Conservation (phyloP, 2,888 invertebrate genomes). For the Tipula lateralis region DNA sequence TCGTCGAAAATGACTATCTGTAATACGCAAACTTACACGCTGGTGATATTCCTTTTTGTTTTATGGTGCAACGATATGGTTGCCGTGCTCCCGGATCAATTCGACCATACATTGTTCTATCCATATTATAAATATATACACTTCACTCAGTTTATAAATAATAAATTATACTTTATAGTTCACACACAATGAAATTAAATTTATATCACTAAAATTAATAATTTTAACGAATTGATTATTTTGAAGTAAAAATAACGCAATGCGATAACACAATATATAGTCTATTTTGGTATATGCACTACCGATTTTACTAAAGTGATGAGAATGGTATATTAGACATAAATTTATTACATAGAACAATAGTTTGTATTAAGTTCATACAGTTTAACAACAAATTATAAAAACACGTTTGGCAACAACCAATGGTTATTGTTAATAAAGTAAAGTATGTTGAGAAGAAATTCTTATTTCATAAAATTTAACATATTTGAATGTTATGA, state of each 20-base stretch:
- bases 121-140: constrained; percentile 59
- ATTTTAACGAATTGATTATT: background rate
- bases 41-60: constrained; percentile 74
- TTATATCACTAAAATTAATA: background rate
- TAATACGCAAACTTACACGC: constrained; percentile 66
- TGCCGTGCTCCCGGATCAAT: constrained; percentile 78
- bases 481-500: background rate
- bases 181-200: background rate
- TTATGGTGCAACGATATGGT: constrained; percentile 78
- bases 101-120: constrained; percentile 87
- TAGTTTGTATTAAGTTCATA: background rate
- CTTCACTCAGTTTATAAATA: background rate
- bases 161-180: background rate
- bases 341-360: background rate
- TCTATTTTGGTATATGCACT: too few relatives aligned
- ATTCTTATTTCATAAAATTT: background rate
- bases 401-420: background rate
- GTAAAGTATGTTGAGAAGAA: background rate
- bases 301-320: too few relatives aligned
- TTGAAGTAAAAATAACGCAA: background rate
- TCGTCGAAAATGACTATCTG: background rate
- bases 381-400: background rate
- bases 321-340: background rate
- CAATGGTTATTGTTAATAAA: background rate
- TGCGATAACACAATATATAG: background rate